Evolutionary conservation across 2,797 vertebrate species (phyloP).

Genomic region (Furcifer pardalis): DNA sequence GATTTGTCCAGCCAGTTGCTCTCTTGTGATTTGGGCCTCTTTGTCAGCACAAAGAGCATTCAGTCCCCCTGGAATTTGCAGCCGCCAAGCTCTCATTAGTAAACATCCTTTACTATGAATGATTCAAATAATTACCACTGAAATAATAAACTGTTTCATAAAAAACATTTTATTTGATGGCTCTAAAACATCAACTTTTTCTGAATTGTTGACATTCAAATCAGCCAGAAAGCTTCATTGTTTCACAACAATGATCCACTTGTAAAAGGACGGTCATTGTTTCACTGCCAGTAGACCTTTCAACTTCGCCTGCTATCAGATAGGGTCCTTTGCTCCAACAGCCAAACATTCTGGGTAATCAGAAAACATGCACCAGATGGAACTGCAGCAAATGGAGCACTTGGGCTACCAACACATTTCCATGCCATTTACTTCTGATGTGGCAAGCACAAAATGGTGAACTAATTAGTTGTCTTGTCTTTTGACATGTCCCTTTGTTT

Average conservation of each 20-base stretch:
- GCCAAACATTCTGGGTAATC: conserved; percentile 79
- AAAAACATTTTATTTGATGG: conserved; percentile 88
- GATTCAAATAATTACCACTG: conserved; percentile 92
- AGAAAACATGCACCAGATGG: conserved; percentile 79
- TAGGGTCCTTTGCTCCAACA: conserved; percentile 74
- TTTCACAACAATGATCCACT: conserved; percentile 79
- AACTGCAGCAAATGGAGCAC: conserved; percentile 76
- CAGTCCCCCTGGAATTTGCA: conserved; percentile 87
- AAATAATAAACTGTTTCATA: conserved; percentile 89
- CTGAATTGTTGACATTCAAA: conserved; percentile 88
- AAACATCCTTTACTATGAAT: conserved; percentile 88
- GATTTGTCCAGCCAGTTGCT: conserved; percentile 89
- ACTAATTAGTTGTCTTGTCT: no score
- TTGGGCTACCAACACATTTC: conserved; percentile 75
- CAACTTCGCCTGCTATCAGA: conserved; percentile 81
- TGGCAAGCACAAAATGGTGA: conserved; percentile 71
- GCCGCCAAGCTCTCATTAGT: conserved; percentile 88
- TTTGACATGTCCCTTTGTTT: conserved; percentile 74
- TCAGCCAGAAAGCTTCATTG: conserved; percentile 83
- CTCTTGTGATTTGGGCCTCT: conserved; percentile 87
- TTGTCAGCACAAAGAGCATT: conserved; percentile 92
- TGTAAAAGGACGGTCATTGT: conserved; percentile 84
- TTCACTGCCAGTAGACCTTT: conserved; percentile 83
- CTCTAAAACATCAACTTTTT: conserved; percentile 85
- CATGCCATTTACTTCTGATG: conserved; percentile 75